These are phyloP conservation scores for Ispidina lecontei DNA, from an alignment of 2,797 vertebrate genomes.

Conservation along the genomic window DNA sequence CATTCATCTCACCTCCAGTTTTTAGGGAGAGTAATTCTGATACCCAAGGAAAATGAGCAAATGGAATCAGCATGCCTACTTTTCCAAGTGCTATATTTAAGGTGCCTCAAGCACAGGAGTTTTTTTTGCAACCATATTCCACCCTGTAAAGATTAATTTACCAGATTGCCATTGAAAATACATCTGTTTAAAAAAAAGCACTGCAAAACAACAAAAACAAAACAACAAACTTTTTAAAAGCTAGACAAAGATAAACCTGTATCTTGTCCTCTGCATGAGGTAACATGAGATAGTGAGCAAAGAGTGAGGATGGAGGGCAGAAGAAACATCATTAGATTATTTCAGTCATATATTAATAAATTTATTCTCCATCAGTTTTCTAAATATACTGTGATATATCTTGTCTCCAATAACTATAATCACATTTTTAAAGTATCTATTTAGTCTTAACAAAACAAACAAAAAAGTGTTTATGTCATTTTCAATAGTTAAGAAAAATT, in stretches of 20 bases:
- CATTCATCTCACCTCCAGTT: not conserved
- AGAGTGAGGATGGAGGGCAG: not conserved
- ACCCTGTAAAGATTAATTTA: not conserved
- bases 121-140: not conserved
- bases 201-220: too few relatives aligned
- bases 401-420: not conserved
- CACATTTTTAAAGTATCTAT: not conserved
- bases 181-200: not conserved
- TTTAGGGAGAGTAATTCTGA: not conserved
- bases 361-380: not conserved
- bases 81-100: not conserved
- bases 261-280: not conserved
- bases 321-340: not conserved
- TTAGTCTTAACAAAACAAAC: not conserved
- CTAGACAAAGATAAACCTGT: not conserved
- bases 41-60: not conserved
- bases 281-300: not conserved
- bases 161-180: not conserved
- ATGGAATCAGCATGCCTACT: not conserved
- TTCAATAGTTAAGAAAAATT: not conserved
- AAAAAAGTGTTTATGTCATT: not conserved
- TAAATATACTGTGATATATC: not conserved
- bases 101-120: not conserved
- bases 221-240: not conserved
- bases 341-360: not conserved